Evolutionary conservation across 2,113 vertebrate species (phyloP).

Genomic region (Tachysurus vachellii): DNA sequence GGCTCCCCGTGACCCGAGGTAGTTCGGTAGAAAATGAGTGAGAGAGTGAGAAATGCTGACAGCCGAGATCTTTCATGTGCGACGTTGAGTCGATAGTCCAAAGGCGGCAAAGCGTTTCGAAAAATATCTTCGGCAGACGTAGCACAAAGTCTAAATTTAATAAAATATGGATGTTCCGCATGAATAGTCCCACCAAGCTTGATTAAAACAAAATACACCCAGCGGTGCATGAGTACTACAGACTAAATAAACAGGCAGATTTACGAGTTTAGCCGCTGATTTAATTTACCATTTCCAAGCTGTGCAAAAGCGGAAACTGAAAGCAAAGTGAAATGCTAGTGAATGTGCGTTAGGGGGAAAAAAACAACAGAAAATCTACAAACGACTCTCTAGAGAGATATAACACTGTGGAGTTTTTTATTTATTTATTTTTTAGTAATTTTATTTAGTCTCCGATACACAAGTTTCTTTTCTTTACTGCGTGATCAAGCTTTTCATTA

Average conservation of each 20-base stretch:
- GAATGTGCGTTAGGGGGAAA: neutral
- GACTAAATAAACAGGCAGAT: constrained; percentile 10
- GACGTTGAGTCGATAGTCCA: constrained; percentile 13
- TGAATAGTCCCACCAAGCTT: constrained; percentile 18
- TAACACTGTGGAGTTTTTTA: neutral
- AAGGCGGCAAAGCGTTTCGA: neutral
- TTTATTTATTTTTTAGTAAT: neutral
- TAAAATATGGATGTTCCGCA: constrained; percentile 4
- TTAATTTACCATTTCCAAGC: constrained; percentile 18
- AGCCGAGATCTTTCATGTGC: neutral
- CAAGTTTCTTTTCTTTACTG: neutral
- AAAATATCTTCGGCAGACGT: neutral
- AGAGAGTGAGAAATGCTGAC: no score
- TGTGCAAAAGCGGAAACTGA: neutral
- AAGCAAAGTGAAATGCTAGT: neutral
- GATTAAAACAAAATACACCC: constrained; percentile 6
- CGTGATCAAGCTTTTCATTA: neutral
- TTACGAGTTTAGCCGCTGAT: neutral
- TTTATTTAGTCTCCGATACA: neutral
- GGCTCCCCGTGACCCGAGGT: no score
- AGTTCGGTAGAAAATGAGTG: no score
- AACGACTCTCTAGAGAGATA: neutral
- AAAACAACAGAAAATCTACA: neutral
- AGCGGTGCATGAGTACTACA: neutral
- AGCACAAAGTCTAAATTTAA: neutral